Percentiles rank a stretch among this genome's conserved stretches.
These are phyloP conservation scores for Paracyclopina nana DNA, from an alignment of 1,140 invertebrate genomes.

Conservation along the genomic window DNA sequence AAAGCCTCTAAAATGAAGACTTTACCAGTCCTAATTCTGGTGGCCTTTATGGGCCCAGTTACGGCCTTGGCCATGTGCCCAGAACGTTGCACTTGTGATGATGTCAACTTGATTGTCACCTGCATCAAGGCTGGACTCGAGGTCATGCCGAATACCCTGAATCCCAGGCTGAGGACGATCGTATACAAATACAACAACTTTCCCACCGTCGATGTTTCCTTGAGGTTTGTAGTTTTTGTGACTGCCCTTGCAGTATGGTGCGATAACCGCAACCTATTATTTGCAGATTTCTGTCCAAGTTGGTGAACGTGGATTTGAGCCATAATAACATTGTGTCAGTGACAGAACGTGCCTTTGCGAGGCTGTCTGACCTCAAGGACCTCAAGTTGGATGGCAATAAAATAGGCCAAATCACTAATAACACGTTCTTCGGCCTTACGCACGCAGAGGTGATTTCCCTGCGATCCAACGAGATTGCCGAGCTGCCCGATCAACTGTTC, in stretches of 20 bases:
- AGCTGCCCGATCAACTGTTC: slow-evolving; percentile 2
- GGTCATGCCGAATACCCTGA: slow-evolving; percentile 24
- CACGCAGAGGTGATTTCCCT: slow-evolving; percentile 2
- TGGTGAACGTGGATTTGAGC: slow-evolving; percentile 22
- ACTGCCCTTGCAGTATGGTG: background rate
- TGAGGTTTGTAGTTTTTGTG: slow-evolving; percentile 2
- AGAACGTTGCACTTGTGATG: slow-evolving; percentile 18
- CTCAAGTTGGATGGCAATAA: slow-evolving; percentile 20
- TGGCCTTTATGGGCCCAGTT: too few species aligned
- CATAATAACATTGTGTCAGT: slow-evolving; percentile 19
- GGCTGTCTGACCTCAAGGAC: slow-evolving; percentile 17
- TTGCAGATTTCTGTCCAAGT: slow-evolving; percentile 22
- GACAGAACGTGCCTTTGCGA: slow-evolving; percentile 19
- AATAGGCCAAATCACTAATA: slow-evolving; percentile 14
- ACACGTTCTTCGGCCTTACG: slow-evolving; percentile 6
- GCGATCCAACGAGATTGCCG: slow-evolving; percentile 6
- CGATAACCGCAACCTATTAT: slow-evolving; percentile 15
- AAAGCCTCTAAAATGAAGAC: too few species aligned
- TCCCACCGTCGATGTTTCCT: slow-evolving; percentile 14
- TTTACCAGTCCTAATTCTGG: too few species aligned
- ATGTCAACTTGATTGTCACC: slow-evolving; percentile 21
- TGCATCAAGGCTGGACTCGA: slow-evolving; percentile 23
- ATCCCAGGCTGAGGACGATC: slow-evolving; percentile 19
- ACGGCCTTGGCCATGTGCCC: slow-evolving; percentile 10
- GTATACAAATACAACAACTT: slow-evolving; percentile 20